Evolutionary conservation across 2,797 vertebrate genomes (phyloP), one percentile per base, ranked within the genome.

Genomic region (Percopsis omiscomaycus): DNA sequence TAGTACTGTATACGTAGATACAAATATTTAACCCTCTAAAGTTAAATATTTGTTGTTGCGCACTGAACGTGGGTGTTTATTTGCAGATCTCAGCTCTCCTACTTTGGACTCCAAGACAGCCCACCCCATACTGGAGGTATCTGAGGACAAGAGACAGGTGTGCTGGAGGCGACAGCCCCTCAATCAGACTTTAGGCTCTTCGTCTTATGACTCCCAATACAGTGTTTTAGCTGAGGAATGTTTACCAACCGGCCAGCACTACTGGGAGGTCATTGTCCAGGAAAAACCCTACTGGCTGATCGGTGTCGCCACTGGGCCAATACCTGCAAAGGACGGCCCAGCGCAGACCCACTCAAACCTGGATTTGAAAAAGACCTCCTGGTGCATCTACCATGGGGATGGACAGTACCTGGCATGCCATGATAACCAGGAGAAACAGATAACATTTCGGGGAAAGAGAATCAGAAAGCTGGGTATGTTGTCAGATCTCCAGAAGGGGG

Each of bases 231-330:
- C 86, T 68, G 74, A 81, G 55, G 83, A 90, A 42, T 71, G 77
- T 37, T 89, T 91, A 15, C 80, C 73, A 1, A 55, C 47, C 15
- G 90, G 88, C 8, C 77, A 55, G 37, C 86, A 89, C 74, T 93
- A 92, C 84, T 93, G 91, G 91, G 92, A 93, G 67, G 87, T 91
- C 32, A 79, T 89, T 1, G 88, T 93, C 9, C 90, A 91, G 83
- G 89, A 91, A 13, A 93, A 93, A 79, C 90, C 90, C 3, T 93
- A 90, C 68, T 93, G 92, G 90, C 64, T 92, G 61, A 90, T 92
- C 30, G 92, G 91, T 14, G 71, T 89, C 13, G 89, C 89, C 30
- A 85, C 85, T 10, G 83, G 73, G 28, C 45, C 75, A 0, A 37
- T 47, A 1, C 3, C 51, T 27, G 61, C 67, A 56, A 71, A 71